Base-by-base conservation (phyloP, 2,888 invertebrate genomes). In the Drosophila planitibia region DNA sequence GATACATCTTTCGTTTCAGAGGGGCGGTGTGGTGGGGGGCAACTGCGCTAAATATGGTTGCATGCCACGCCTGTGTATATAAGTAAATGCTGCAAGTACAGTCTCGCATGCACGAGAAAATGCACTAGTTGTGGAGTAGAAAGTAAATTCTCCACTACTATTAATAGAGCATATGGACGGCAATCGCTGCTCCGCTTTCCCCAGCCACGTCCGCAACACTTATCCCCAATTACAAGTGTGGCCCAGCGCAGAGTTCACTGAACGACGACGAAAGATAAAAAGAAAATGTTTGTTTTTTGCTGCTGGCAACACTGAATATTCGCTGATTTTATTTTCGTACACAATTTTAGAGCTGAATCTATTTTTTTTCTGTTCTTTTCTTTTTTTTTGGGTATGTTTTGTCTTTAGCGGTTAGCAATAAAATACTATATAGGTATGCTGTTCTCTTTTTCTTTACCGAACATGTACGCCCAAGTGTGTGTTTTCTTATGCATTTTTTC, bases 321-420 rank as follows among this genome's bases (percentile, higher is more conserved):
- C 68, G 85, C 88, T 70, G 74, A 66, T 76, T 85, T 89, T 85
- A 83, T 85, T 88, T 57, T 71, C 44, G 54, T 81, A 85, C 81
- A 85, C 74, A 76, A 70, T 58, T 74, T 70, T 67, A 73, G 65
- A 72, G 81, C 70, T 55, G 63, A 47, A 66, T 57, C 22, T 58
- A 32, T 25, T 64, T 62, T 47, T 25, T 49, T 49, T 55, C 19
- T 58, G 44, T 68, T 59, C 58, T 33, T 55, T 35, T 69, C 44
- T 25, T 70, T 32, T 32, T 53, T 32, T 72, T 51, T 63, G 47
- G 60, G 66, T 79, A 30, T 70, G 9, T 59, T 83, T 49, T 64
- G 62, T 80, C 39, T 68, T 41, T 64, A 44, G 41, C 44, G 22
- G 22, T 22, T 58, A 41, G 66, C 58, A 71, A 70, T 75, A 77